These are phyloP conservation scores for Nematopogon swammerdamellus DNA, from an alignment of 2,888 invertebrate species.

Conservation along the genomic window DNA sequence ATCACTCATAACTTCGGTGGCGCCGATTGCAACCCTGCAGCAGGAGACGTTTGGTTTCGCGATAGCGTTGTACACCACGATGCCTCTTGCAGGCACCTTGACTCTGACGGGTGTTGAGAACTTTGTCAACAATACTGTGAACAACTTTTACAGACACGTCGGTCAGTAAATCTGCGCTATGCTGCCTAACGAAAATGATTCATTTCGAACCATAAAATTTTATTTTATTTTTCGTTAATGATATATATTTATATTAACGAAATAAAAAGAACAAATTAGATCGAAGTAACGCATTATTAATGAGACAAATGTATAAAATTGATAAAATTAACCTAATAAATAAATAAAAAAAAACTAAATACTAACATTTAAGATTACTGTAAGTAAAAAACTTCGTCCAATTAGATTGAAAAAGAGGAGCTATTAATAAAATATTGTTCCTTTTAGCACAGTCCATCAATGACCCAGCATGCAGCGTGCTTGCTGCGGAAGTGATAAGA, in stretches of 20 bases:
- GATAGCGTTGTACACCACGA: conserved; percentile 14
- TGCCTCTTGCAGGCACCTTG: conserved; percentile 39
- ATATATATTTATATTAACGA: too few species aligned
- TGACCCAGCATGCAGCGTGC: conserved; percentile 34
- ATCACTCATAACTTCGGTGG: conserved; percentile 37
- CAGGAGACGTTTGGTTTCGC: conserved; percentile 30
- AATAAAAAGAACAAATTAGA: neutral
- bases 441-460: conserved; percentile 26
- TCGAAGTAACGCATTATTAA: too few species aligned
- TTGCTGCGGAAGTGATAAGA: conserved; percentile 14
- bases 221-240: too few species aligned
- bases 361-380: too few species aligned
- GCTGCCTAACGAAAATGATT: too few species aligned
- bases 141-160: conserved; percentile 41
- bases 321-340: too few species aligned
- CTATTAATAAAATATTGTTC: neutral
- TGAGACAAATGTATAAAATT: too few species aligned
- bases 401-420: too few species aligned
- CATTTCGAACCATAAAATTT: too few species aligned
- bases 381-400: too few species aligned
- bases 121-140: conserved; percentile 39
- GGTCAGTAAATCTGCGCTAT: conserved; percentile 54
- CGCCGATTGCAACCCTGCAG: conserved; percentile 30
- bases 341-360: too few species aligned
- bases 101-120: conserved; percentile 33